Evolutionary conservation across 2,797 vertebrate species (phyloP).

Genomic region (Staurois parvus): DNA sequence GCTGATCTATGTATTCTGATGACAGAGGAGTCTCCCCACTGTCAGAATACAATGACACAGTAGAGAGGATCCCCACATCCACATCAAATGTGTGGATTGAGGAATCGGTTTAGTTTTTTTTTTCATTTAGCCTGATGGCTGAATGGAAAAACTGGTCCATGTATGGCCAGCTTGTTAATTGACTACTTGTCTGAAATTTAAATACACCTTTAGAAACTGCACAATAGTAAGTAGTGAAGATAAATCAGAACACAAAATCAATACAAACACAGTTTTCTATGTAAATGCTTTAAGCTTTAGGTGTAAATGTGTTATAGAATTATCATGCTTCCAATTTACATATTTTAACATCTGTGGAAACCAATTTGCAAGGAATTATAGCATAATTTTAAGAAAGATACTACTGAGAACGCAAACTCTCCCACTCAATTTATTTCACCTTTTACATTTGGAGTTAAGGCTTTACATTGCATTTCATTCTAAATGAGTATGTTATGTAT

Average conservation of each 20-base stretch:
- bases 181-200: too few species aligned
- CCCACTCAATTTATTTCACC: not conserved
- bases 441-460: not conserved
- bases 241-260: constrained; percentile 1
- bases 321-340: constrained; percentile 19
- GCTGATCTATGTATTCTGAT: too few species aligned
- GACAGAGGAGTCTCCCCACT: too few species aligned
- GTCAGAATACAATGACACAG: too few species aligned
- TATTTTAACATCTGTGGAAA: constrained; percentile 24
- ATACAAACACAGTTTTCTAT: not conserved
- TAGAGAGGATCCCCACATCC: too few species aligned
- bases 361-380: constrained; percentile 19
- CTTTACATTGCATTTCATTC: too few species aligned
- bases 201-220: not conserved
- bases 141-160: too few species aligned
- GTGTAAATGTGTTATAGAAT: constrained; percentile 17
- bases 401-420: not conserved
- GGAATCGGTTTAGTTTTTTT: too few species aligned
- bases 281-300: not conserved
- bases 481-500: too few species aligned
- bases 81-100: too few species aligned
- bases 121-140: too few species aligned
- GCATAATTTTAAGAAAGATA: not conserved
- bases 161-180: too few species aligned
- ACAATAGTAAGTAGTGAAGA: not conserved